phyloP scores from a whole-genome alignment of 2,888 invertebrate species.

The Aleiodes testaceus region DNA sequence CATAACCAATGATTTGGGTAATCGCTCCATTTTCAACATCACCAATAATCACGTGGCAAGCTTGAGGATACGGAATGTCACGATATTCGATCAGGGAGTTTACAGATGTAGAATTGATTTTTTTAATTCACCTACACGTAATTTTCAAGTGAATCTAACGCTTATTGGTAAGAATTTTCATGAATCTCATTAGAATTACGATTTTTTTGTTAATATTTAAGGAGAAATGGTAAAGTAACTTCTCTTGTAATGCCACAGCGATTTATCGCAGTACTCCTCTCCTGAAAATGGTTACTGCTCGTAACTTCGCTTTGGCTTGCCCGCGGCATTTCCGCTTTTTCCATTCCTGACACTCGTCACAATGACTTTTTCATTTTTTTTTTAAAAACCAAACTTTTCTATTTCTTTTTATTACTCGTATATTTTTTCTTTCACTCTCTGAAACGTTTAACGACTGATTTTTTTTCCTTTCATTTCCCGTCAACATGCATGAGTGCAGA shows the following conservation, averaged over 20 bases:
- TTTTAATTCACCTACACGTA: conserved; percentile 89
- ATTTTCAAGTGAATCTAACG: conserved; percentile 88
- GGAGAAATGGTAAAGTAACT: conserved; percentile 52
- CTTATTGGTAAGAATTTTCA: conserved; percentile 83
- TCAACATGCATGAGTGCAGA: conserved; percentile 23
- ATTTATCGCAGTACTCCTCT: conserved; percentile 46
- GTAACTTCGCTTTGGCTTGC: conserved; percentile 46
- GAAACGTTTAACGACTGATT: conserved; percentile 3
- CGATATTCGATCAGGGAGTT: conserved; percentile 84
- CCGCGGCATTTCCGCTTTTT: conserved; percentile 52
- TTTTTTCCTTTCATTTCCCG: neutral
- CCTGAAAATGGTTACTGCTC: conserved; percentile 42
- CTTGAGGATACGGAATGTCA: conserved; percentile 83
- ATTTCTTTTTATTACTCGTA: neutral
- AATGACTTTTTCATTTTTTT: conserved; percentile 23
- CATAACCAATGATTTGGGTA: conserved; percentile 84
- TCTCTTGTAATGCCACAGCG: conserved; percentile 52
- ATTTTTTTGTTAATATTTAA: conserved; percentile 33
- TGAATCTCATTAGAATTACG: conserved; percentile 1
- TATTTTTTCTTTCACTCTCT: conserved; percentile 1
- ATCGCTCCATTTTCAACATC: conserved; percentile 83
- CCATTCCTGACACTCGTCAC: conserved; percentile 50
- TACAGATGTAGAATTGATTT: conserved; percentile 94
- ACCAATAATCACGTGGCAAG: conserved; percentile 80
- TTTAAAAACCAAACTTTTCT: conserved; percentile 18